A percentile compares a stretch with the other conserved stretches of the same genome.
These are phyloP conservation scores for Protonibea diacanthus DNA, from an alignment of 2,797 vertebrate species.

Conservation along the genomic window DNA sequence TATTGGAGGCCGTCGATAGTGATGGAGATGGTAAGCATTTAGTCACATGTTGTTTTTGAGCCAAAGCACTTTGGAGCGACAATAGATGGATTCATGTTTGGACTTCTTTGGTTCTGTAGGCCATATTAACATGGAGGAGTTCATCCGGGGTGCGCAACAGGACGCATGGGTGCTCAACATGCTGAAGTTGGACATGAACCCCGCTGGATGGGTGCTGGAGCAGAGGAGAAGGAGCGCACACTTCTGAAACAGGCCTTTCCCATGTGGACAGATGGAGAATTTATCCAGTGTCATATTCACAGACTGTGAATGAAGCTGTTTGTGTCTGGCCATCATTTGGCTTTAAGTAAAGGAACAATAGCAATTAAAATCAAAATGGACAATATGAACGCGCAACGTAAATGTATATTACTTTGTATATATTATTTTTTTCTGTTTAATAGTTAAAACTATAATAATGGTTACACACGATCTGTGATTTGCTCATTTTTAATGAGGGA, in stretches of 20 bases:
- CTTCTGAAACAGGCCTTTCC: slow-evolving; percentile 69
- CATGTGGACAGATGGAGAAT: background rate
- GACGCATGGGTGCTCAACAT: slow-evolving; percentile 85
- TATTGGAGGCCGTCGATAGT: slow-evolving; percentile 76
- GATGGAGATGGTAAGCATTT: slow-evolving; percentile 79
- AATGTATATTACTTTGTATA: background rate
- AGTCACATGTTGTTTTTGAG: background rate
- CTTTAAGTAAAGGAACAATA: background rate
- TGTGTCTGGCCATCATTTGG: background rate
- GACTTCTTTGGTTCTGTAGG: slow-evolving; percentile 53
- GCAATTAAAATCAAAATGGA: background rate
- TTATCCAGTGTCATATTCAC: background rate
- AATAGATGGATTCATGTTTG: fast-evolving
- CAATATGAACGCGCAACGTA: background rate
- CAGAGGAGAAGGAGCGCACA: slow-evolving; percentile 81
- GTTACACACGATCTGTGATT: too few species aligned
- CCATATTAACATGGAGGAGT: slow-evolving; percentile 80
- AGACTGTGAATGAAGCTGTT: background rate
- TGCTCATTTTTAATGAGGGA: too few species aligned
- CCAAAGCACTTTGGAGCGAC: background rate
- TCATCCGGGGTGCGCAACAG: slow-evolving; percentile 79
- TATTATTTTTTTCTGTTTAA: background rate
- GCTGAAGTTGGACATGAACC: slow-evolving; percentile 84
- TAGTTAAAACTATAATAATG: background rate
- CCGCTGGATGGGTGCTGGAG: slow-evolving; percentile 81